Evolutionary conservation across 2,113 vertebrate genomes (phyloP).

Genomic region (Lepus timidus): DNA sequence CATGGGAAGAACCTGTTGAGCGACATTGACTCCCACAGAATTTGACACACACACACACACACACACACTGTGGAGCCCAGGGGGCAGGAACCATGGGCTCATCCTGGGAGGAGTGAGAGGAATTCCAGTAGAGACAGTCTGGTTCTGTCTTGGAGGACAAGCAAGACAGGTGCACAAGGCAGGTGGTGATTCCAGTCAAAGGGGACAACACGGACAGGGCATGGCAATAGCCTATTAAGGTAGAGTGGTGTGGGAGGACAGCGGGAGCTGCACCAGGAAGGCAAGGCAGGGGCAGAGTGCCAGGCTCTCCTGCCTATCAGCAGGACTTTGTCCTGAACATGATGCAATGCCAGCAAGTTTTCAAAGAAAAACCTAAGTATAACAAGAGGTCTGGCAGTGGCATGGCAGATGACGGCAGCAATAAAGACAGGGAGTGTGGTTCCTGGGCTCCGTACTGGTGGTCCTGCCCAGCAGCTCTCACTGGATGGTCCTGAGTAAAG

Average conservation of each 20-base stretch:
- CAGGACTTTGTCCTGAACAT: neutral
- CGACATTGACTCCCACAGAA: neutral
- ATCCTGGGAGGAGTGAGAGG: neutral
- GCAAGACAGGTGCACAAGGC: neutral
- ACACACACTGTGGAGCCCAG: neutral
- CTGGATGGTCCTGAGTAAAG: neutral
- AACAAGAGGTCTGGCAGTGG: neutral
- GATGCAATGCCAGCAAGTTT: neutral
- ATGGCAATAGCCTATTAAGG: neutral
- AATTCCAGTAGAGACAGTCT: neutral
- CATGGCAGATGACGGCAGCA: neutral
- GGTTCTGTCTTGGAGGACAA: neutral
- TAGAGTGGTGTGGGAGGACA: neutral
- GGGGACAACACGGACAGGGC: conserved; percentile 7
- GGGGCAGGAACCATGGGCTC: neutral
- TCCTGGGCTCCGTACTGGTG: neutral
- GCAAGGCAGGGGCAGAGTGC: neutral
- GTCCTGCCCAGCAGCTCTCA: neutral
- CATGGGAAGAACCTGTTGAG: neutral
- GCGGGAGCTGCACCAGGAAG: rapidly evolving
- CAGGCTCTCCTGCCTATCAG: neutral
- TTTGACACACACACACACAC: too few relatives aligned
- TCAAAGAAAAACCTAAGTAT: neutral
- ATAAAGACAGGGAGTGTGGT: neutral
- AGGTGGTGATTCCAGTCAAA: neutral